Conservation (phyloP, 2,113 vertebrate genomes). For the Paralichthys olivaceus region DNA sequence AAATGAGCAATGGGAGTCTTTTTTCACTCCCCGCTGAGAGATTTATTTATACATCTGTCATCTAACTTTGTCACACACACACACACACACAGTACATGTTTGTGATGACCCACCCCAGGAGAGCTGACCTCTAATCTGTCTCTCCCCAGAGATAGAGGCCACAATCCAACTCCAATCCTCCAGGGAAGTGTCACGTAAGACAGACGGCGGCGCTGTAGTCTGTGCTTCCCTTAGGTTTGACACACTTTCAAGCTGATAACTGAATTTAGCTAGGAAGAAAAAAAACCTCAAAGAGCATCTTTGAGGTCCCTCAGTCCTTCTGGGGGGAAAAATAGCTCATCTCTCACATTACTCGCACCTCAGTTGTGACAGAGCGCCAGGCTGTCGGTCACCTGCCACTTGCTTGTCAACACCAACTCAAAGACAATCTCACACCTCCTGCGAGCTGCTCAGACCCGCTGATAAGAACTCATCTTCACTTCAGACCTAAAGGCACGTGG, state of each 20-base stretch:
- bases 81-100: not conserved
- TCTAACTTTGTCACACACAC: constrained; percentile 26
- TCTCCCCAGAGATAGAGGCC: constrained; percentile 34
- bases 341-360: not conserved
- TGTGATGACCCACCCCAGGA: constrained; percentile 1
- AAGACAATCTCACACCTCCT: constrained; percentile 36
- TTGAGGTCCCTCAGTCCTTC: not conserved
- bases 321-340: constrained; percentile 1
- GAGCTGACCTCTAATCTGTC: constrained; percentile 4
- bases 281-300: constrained; percentile 19
- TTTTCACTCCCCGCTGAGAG: constrained; percentile 50
- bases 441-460: constrained; percentile 2
- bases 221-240: not conserved
- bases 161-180: not conserved
- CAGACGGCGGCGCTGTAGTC: not conserved
- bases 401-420: constrained; percentile 45
- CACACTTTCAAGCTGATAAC: constrained; percentile 12
- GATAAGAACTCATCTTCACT: constrained; percentile 41
- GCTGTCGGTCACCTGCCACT: constrained; percentile 44
- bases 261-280: constrained; percentile 24
- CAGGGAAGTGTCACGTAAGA: constrained; percentile 3
- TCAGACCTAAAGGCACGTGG: constrained; percentile 26
- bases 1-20: constrained; percentile 56
- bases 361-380: constrained; percentile 10
- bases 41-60: constrained; percentile 72